Evolutionary conservation across 2,113 vertebrate species (phyloP).

Genomic region (Catharus minimus): DNA sequence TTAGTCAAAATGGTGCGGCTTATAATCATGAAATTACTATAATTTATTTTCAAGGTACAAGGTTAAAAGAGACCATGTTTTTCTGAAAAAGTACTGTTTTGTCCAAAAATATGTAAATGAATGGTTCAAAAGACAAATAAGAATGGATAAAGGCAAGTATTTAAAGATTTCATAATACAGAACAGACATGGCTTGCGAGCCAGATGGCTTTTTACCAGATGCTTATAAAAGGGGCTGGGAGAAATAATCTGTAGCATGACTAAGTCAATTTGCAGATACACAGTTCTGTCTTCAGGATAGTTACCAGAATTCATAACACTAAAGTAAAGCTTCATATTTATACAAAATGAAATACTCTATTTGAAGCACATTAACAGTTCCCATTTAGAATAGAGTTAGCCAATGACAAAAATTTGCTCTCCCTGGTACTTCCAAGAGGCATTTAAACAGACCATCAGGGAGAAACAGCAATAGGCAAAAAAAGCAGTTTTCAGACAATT

Average conservation of each 20-base stretch:
- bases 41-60: background rate
- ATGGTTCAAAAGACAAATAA: background rate
- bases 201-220: constrained; percentile 4
- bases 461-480: background rate
- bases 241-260: background rate
- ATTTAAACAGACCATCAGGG: background rate
- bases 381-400: background rate
- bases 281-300: background rate
- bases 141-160: background rate
- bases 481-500: background rate
- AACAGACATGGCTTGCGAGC: background rate
- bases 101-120: background rate
- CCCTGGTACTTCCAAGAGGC: background rate
- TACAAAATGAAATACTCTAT: background rate
- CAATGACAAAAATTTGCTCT: background rate
- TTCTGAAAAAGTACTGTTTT: background rate
- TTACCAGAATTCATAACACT: background rate
- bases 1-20: too few species aligned
- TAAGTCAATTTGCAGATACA: background rate
- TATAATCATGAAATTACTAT: too few species aligned
- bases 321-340: background rate
- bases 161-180: background rate
- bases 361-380: background rate
- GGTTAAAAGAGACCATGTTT: background rate
- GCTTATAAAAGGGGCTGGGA: background rate